These are phyloP conservation scores for Borostomias antarcticus DNA, from an alignment of 2,797 vertebrate species.

Conservation along the genomic window DNA sequence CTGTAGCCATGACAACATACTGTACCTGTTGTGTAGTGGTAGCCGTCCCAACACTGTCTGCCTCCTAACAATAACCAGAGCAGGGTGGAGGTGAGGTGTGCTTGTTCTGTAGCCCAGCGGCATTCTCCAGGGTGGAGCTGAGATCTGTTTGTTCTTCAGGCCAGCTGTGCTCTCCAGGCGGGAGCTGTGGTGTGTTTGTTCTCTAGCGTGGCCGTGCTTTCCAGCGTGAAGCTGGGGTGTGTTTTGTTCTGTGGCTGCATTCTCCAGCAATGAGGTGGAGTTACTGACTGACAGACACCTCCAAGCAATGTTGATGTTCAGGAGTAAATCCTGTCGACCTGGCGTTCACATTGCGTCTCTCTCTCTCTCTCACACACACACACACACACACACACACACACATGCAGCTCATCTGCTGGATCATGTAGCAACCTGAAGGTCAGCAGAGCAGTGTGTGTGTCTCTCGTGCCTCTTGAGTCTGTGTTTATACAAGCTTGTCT, in stretches of 20 bases:
- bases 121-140: constrained; percentile 66
- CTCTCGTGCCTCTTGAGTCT: constrained; percentile 43
- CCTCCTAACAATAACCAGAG: constrained; percentile 6
- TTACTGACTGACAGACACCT: constrained; percentile 72
- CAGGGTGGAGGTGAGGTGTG: constrained; percentile 61
- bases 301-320: constrained; percentile 61
- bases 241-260: constrained; percentile 21
- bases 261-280: constrained; percentile 65
- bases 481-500: constrained; percentile 49
- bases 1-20: background rate
- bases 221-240: background rate
- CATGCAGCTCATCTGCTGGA: constrained; percentile 29
- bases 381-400: background rate
- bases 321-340: constrained; percentile 59
- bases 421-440: constrained; percentile 68
- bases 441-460: constrained; percentile 47
- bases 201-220: too few species aligned
- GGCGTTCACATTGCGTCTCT: constrained; percentile 55
- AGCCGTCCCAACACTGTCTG: background rate
- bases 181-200: background rate
- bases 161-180: too few species aligned
- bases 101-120: constrained; percentile 58
- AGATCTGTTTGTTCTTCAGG: background rate
- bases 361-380: constrained; percentile 30
- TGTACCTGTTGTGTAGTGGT: background rate